Evolutionary conservation across 1,140 invertebrate genomes (phyloP), one percentile per base, ranked within the genome.

Genomic region (Neuroterus valhalla): DNA sequence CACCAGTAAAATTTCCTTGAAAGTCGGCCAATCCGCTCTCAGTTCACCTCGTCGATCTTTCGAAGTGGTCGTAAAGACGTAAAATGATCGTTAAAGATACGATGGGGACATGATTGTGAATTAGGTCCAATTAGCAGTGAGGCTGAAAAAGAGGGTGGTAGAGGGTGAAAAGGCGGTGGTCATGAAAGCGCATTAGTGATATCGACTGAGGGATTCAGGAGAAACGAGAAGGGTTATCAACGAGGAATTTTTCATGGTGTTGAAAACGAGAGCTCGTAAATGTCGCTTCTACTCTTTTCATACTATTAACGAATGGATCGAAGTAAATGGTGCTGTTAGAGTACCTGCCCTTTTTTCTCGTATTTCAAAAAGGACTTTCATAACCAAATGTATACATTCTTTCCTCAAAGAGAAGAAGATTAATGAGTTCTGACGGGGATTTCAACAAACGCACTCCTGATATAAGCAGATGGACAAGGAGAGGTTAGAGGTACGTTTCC

Each of bases 1-100:
- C 31, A 8, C 31, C 31, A 38, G 31, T 38, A 8, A 38, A 38
- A 10, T 38, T 38, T 38, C 31, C 31, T 38, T 38, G 31, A 38
- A 10, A 38, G 31, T 38, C 6, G 31, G 31, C 31, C 31, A 38
- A 38, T 38, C 31, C 31, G 31, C 31, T 38, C 10, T 38, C 31
- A 38, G 31, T 38, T 38, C 31, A 8, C 31, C 31, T 38, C 31
- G 5, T 38, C 31, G 31, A 38, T 38, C 31, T 38, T 38, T 50
- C 48, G n/a, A 50, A 50, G 17, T 23, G 23, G 55, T 62, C 55
- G 23, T 62, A 62, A 62, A 62, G 55, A 38, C 55, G 31, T 62
- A 62, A 62, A 62, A 62, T 62, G 55, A 62, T 62, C 55, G 55
- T 62, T 62, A 62, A 62, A 62, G 23, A 62, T 62, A n/a, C n/a